These are phyloP conservation scores for Axis porcinus DNA, from an alignment of 2,113 vertebrate species.

Conservation along the genomic window DNA sequence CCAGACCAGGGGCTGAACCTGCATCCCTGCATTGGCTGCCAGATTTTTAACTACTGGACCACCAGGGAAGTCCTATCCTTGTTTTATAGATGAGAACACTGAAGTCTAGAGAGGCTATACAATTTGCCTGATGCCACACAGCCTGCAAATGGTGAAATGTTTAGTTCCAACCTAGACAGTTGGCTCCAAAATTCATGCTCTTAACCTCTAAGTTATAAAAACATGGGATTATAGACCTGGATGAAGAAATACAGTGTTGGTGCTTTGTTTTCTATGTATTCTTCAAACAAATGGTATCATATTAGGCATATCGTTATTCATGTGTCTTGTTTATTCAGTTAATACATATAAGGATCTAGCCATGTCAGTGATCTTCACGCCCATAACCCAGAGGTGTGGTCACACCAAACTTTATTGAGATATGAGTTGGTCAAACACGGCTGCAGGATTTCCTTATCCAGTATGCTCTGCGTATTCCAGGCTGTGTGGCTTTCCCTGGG, in stretches of 20 bases:
- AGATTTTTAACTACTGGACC: neutral
- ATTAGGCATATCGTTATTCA: neutral
- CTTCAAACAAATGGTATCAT: neutral
- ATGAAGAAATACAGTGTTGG: neutral
- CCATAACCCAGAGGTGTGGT: neutral
- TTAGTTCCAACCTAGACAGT: neutral
- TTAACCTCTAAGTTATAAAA: neutral
- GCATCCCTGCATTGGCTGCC: neutral
- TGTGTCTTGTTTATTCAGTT: neutral
- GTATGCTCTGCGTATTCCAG: neutral
- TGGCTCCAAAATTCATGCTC: neutral
- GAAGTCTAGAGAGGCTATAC: neutral
- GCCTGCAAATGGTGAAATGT: neutral
- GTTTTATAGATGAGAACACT: neutral
- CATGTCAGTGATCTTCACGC: accelerated
- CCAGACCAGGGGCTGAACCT: neutral
- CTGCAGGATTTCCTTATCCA: neutral
- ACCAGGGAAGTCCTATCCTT: neutral
- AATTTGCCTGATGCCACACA: neutral
- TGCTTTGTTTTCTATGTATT: neutral
- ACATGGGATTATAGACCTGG: neutral
- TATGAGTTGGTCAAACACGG: accelerated
- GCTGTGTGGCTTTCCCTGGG: too few relatives aligned
- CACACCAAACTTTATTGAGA: neutral
- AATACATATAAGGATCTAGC: too few relatives aligned